Percentiles rank a stretch among this genome's conserved stretches.
Conservation (phyloP, 2,888 invertebrate species). For the Spodoptera exigua region DNA sequence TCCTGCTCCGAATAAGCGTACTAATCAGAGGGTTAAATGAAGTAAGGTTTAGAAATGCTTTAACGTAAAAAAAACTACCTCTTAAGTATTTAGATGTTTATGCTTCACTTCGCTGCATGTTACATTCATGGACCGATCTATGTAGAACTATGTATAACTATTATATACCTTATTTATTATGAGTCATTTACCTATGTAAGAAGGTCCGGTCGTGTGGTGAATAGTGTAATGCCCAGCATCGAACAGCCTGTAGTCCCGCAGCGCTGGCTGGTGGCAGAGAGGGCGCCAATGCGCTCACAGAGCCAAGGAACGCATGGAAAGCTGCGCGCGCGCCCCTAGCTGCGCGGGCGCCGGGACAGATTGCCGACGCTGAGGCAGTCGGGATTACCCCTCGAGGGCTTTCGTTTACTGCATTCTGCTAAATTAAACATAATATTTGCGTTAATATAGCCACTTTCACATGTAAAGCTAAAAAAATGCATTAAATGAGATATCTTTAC, state of each 20-base stretch:
- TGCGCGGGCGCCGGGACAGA: slow-evolving; percentile 81
- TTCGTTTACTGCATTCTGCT: slow-evolving; percentile 65
- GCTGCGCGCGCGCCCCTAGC: slow-evolving; percentile 89
- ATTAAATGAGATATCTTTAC: no score
- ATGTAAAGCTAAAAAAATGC: no score
- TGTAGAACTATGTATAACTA: no score
- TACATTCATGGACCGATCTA: no score
- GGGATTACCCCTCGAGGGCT: slow-evolving; percentile 59
- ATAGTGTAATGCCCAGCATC: slow-evolving; percentile 98
- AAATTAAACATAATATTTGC: background rate
- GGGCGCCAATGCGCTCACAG: slow-evolving; percentile 97
- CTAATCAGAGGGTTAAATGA: no score
- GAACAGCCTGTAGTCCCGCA: slow-evolving; percentile 96
- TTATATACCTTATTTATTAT: no score
- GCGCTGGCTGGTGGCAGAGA: slow-evolving; percentile 96
- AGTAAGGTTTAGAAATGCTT: background rate
- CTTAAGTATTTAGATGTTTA: no score
- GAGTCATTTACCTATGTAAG: slow-evolving; percentile 91
- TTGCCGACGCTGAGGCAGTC: slow-evolving; percentile 75
- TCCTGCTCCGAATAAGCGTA: no score
- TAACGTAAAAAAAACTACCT: background rate
- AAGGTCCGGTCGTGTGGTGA: slow-evolving; percentile 97
- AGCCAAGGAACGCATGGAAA: slow-evolving; percentile 96
- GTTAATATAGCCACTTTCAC: background rate
- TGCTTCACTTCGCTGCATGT: no score